phyloP scores from a whole-genome alignment of 2,797 vertebrate genomes.

The Macropus fuliginosus region DNA sequence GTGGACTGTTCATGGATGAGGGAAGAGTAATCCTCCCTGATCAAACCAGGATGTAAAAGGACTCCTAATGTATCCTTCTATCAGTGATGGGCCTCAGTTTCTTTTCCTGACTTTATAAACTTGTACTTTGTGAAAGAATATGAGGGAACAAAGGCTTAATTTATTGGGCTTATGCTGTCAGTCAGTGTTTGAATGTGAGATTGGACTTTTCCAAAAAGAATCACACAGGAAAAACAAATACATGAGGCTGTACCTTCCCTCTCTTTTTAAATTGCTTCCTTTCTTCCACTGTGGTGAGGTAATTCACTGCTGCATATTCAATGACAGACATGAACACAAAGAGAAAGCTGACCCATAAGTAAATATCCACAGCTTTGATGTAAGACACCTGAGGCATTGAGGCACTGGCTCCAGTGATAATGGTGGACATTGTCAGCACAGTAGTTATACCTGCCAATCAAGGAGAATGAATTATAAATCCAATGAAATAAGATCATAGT shows the following conservation, averaged over 20 bases:
- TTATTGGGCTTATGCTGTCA: not conserved
- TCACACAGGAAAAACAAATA: not conserved
- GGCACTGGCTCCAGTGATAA: constrained; percentile 92
- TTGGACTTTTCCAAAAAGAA: not conserved
- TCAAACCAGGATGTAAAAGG: not conserved
- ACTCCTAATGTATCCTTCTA: not conserved
- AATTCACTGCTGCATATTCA: constrained; percentile 94
- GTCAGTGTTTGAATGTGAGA: not conserved
- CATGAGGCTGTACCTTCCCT: constrained; percentile 86
- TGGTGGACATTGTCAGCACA: constrained; percentile 94
- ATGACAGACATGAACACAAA: constrained; percentile 94
- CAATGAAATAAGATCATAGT: not conserved
- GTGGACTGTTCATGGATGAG: not conserved
- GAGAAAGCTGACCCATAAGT: constrained; percentile 94
- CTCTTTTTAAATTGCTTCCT: constrained; percentile 88
- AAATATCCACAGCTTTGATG: constrained; percentile 94
- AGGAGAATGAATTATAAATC: constrained; percentile 33
- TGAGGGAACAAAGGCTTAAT: not conserved
- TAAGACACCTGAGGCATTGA: constrained; percentile 97
- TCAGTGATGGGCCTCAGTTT: not conserved
- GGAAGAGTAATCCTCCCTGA: not conserved
- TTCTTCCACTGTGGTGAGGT: constrained; percentile 93
- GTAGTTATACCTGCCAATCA: constrained; percentile 91
- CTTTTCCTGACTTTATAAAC: not conserved
- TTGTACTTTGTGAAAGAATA: not conserved